Evolutionary conservation across 2,797 vertebrate genomes (phyloP), one percentile per base, ranked within the genome.

Genomic region (Hippoglossus hippoglossus): DNA sequence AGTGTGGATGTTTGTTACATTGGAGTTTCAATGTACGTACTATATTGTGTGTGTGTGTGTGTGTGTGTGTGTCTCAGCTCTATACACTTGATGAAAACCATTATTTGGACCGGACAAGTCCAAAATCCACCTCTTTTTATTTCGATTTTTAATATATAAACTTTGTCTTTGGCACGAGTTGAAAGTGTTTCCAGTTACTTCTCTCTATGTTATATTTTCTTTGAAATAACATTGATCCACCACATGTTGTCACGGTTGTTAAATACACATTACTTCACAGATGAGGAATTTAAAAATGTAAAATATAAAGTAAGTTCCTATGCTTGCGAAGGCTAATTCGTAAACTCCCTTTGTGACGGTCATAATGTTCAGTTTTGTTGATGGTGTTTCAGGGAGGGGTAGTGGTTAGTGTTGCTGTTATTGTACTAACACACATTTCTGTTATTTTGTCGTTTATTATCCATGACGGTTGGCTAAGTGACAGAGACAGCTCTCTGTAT

Each of bases 181-280:
- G 28, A 56, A n/a, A 56, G 10, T 21, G 58, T 60, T 26, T 50
- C 60, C 26, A 49, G 60, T 21, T 21, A 24, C 25, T 69, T 65
- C 63, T 26, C 36, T n/a, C 44, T 19, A 3, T 2, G 16, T 24
- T 22, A 22, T 9, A 52, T 54, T 53, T 47, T 26, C 21, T 46
- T 26, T 4, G 18, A 68, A n/a, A 41, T 55, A n/a, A 26, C n/a
- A 44, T 9, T 26, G n/a, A 18, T 36, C 21, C 6, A 16, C 28
- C 19, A 34, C 2, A 18, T 59, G 47, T 47, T 46, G 16, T 3
- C 12, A 25, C 9, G n/a, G n/a, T 16, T 63, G 13, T 19, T 2
- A 24, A 41, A 41, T 4, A 15, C 31, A 34, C 8, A 2, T 9
- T 34, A 9, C 31, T 34, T 34, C 31, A 34, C 8, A 34, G 31